A percentile compares a stretch with the other conserved stretches of the same genome.
Conservation (phyloP, 1,140 invertebrate species). For the Aphaenogaster rudis region DNA sequence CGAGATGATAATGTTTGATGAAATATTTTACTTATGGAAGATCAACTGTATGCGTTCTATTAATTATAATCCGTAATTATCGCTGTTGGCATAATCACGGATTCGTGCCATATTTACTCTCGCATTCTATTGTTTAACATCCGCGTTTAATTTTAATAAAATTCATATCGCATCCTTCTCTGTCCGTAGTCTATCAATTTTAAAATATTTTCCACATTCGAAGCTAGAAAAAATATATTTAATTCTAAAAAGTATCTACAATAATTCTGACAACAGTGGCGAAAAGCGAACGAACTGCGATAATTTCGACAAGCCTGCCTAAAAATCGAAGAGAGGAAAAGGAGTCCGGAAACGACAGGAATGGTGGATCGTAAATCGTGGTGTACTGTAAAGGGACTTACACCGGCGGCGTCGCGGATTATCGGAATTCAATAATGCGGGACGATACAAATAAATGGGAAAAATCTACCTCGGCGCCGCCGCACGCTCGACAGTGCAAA, state of each 20-base stretch:
- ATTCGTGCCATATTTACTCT: neutral
- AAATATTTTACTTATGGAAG: neutral
- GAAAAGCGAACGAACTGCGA: neutral
- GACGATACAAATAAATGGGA: slow-evolving; percentile 73
- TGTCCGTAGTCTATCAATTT: neutral
- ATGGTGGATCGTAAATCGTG: slow-evolving; percentile 60
- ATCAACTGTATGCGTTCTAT: neutral
- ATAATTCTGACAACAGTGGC: neutral
- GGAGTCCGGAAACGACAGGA: neutral
- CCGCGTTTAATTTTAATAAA: neutral
- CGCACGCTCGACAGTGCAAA: slow-evolving; percentile 30
- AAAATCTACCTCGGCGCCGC: slow-evolving; percentile 51
- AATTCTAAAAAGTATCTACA: neutral
- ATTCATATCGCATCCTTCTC: neutral
- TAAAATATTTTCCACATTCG: neutral
- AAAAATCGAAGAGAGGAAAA: slow-evolving; percentile 12
- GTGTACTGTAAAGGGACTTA: slow-evolving; percentile 56
- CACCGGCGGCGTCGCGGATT: slow-evolving; percentile 70
- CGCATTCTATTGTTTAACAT: neutral
- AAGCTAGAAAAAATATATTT: neutral
- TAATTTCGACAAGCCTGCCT: slow-evolving; percentile 32
- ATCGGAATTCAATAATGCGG: slow-evolving; percentile 75
- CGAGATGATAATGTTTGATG: neutral
- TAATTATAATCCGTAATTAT: neutral
- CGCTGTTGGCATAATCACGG: neutral